A percentile compares a stretch with the other conserved stretches of the same genome.
These are phyloP conservation scores for Trichogramma pretiosum DNA, from an alignment of 1,140 invertebrate genomes.

Conservation along the genomic window DNA sequence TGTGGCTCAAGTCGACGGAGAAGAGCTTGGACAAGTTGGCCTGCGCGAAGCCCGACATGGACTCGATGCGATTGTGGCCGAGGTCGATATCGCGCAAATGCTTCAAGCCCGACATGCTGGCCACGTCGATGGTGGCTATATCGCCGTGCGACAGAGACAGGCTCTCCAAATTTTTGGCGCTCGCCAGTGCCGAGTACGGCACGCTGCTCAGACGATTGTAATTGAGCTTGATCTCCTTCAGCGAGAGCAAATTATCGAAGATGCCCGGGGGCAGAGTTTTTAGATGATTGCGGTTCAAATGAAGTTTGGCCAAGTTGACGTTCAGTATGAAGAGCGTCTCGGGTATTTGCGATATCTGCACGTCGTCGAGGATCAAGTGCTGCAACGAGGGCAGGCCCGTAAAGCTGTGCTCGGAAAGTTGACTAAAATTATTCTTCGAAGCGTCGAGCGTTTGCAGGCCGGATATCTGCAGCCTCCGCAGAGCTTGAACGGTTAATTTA, in stretches of 20 bases:
- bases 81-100: constrained; percentile 67
- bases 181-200: constrained; percentile 66
- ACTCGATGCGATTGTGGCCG: constrained; percentile 64
- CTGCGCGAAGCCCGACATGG: constrained; percentile 66
- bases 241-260: constrained; percentile 58
- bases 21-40: constrained; percentile 63
- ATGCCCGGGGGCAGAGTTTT: constrained; percentile 56
- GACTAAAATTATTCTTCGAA: constrained; percentile 69
- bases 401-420: constrained; percentile 57
- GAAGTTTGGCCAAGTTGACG: constrained; percentile 62
- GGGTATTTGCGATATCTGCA: constrained; percentile 57
- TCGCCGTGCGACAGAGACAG: constrained; percentile 65
- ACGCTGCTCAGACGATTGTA: constrained; percentile 64
- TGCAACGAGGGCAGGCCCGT: constrained; percentile 67
- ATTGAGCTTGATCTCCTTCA: constrained; percentile 67
- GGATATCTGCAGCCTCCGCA: constrained; percentile 60
- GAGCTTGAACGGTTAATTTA: constrained; percentile 55
- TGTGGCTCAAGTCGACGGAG: constrained; percentile 65
- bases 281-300: constrained; percentile 61
- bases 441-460: constrained; percentile 62
- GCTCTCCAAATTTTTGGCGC: constrained; percentile 62
- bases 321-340: constrained; percentile 63
- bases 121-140: constrained; percentile 63
- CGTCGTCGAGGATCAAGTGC: constrained; percentile 58
- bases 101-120: constrained; percentile 61